Evolutionary conservation across 2,797 vertebrate species (phyloP), one percentile per base, ranked within the genome.

Genomic region (Epinephelus malabaricus): DNA sequence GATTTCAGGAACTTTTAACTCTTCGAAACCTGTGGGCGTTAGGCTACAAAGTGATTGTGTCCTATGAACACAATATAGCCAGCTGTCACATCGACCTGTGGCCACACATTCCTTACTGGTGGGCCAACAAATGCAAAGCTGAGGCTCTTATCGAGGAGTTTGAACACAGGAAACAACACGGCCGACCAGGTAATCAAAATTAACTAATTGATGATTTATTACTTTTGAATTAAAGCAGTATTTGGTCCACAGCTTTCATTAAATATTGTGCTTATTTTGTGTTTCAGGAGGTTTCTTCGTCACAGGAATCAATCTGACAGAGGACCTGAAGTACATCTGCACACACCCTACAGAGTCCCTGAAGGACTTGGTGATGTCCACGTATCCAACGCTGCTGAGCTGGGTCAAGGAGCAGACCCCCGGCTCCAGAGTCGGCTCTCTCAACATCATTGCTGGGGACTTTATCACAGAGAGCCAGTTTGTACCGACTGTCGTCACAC

Each of bases 361-460:
- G 89, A 95, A 95, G 91, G 95, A 93, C 92, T 54, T 99, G 95
- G 97, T 98, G 55, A 93, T 95, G 86, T 92, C 87, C 51, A 95
- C 95, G n/a, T 96, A 97, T 54, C 97, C 97, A 0, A 75, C 23
- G 1, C 92, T 98, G 88, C 88, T 95, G 17, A 45, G 91, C 4
- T 99, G 98, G 98, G 95, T 99, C 18, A 92, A 88, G 50, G 92
- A 92, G 65, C 98, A 99, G 91, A 71, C 80, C 6, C 97, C 97
- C 0, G 98, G 98, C 72, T 76, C 91, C 1, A 86, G 69, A 11
- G 76, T 83, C 0, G 88, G 89, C 27, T 95, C 96, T 4, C 92
- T 97, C 78, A 99, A 99, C 83, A 97, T 99, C 11, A 97, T 99
- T 40, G 97, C 97, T 0, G 97, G 96, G 1, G 98, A 99, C 93